Evolutionary conservation across 2,888 invertebrate species (phyloP).

Genomic region (Zonitis immaculata): DNA sequence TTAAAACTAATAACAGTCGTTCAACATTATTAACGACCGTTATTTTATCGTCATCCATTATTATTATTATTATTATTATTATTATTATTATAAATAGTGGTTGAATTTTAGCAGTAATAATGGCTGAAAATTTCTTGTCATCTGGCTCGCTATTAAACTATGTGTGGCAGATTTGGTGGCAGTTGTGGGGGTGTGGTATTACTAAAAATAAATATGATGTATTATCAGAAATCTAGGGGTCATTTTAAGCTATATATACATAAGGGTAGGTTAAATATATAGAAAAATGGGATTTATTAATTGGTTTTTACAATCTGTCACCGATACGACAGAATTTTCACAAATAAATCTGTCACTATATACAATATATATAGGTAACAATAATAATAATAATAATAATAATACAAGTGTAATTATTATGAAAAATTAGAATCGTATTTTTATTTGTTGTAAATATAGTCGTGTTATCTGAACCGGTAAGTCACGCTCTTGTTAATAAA

Average conservation of each 20-base stretch:
- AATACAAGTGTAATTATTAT: no score
- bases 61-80: no score
- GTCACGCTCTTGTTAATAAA: constrained; percentile 26
- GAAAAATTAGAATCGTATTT: no score
- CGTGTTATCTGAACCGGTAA: constrained; percentile 28
- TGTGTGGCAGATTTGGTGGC: constrained; percentile 32
- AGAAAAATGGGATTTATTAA: background rate
- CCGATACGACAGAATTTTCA: no score
- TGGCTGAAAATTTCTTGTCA: constrained; percentile 1
- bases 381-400: no score
- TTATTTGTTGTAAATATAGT: no score
- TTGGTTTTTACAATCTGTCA: constrained; percentile 29
- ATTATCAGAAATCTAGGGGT: constrained; percentile 16
- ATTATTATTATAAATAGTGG: background rate
- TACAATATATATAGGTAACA: no score
- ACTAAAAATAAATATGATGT: constrained; percentile 34
- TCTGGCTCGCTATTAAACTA: constrained; percentile 16
- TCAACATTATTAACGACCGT: constrained; percentile 28
- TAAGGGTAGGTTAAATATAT: constrained; percentile 28
- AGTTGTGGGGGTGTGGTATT: constrained; percentile 42
- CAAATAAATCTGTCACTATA: no score
- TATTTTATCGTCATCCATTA: constrained; percentile 22
- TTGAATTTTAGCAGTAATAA: background rate
- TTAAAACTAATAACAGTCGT: constrained; percentile 29
- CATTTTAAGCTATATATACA: no score